Percentiles rank a stretch among this genome's conserved stretches.
phyloP scores from a whole-genome alignment of 2,888 invertebrate genomes.

The Mythimna albipuncta region DNA sequence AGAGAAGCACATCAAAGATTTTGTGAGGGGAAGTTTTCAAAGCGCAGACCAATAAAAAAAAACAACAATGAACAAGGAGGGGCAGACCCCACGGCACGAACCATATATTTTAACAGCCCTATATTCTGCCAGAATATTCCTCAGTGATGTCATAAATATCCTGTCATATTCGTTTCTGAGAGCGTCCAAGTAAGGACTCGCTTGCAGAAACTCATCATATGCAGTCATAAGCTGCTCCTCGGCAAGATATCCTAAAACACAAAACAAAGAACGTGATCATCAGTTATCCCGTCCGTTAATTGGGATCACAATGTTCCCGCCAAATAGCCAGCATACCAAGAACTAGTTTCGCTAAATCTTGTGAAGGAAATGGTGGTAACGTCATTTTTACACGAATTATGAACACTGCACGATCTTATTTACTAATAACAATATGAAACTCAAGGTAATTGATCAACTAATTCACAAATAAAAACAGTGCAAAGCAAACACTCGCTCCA shows the following conservation, averaged over 20 bases:
- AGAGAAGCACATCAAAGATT: conserved; percentile 4
- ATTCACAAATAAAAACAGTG: conserved; percentile 52
- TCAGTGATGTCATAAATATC: conserved; percentile 87
- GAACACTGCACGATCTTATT: conserved; percentile 32
- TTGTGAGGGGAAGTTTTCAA: neutral
- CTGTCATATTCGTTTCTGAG: conserved; percentile 87
- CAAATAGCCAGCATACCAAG: conserved; percentile 83
- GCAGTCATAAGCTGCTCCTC: conserved; percentile 89
- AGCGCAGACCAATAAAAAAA: conserved; percentile 8
- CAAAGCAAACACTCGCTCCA: conserved; percentile 30
- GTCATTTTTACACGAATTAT: conserved; percentile 71
- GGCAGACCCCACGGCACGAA: conserved; percentile 62
- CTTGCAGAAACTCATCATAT: conserved; percentile 88
- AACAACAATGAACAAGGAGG: conserved; percentile 4
- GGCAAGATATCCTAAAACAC: conserved; percentile 83
- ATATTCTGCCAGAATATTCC: conserved; percentile 86
- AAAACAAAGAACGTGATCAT: conserved; percentile 56
- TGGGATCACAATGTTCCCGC: conserved; percentile 79
- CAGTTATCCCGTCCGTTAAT: conserved; percentile 56
- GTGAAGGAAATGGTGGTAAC: conserved; percentile 85
- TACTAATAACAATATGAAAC: conserved; percentile 25
- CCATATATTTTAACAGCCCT: conserved; percentile 87
- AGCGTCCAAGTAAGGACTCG: conserved; percentile 87
- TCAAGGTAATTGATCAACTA: conserved; percentile 18
- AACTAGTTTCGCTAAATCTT: conserved; percentile 87